Percentiles rank a stretch among this genome's conserved stretches.
Conservation (phyloP, 2,113 vertebrate species). For the Ranitomeya variabilis region DNA sequence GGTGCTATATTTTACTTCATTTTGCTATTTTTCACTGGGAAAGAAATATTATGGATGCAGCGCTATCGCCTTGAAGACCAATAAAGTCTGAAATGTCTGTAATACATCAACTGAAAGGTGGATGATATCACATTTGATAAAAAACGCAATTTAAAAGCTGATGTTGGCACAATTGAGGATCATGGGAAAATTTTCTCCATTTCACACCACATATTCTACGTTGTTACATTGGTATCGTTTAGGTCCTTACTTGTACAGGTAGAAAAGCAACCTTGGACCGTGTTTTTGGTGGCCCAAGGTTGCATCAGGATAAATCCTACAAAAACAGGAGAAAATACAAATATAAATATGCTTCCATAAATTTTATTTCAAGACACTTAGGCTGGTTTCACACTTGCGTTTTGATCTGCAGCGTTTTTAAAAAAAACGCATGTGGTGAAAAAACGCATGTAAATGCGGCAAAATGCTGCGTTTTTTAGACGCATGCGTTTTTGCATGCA, state of each 20-base stretch:
- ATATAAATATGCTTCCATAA: no score
- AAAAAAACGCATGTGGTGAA: no score
- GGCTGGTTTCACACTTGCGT: no score
- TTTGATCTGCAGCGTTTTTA: no score
- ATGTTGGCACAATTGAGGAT: constrained; percentile 18
- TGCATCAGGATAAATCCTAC: no score
- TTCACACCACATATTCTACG: not conserved
- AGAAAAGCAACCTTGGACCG: no score
- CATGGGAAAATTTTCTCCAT: constrained; percentile 2
- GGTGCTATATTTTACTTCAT: not conserved
- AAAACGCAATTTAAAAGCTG: constrained; percentile 33
- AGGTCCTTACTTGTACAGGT: not conserved
- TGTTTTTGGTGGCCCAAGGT: no score
- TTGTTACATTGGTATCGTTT: not conserved
- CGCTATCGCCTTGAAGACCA: not conserved
- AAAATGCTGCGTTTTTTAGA: no score
- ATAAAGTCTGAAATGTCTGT: constrained; percentile 3
- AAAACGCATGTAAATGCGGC: no score
- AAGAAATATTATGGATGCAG: constrained; percentile 19
- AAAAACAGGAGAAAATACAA: no score
- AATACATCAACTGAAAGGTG: constrained; percentile 30
- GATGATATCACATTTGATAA: constrained; percentile 36
- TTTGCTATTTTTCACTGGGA: not conserved
- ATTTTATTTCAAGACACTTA: no score
- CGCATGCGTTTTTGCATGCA: no score